phyloP scores from a whole-genome alignment of 2,797 vertebrate species.

The Esox lucius region DNA sequence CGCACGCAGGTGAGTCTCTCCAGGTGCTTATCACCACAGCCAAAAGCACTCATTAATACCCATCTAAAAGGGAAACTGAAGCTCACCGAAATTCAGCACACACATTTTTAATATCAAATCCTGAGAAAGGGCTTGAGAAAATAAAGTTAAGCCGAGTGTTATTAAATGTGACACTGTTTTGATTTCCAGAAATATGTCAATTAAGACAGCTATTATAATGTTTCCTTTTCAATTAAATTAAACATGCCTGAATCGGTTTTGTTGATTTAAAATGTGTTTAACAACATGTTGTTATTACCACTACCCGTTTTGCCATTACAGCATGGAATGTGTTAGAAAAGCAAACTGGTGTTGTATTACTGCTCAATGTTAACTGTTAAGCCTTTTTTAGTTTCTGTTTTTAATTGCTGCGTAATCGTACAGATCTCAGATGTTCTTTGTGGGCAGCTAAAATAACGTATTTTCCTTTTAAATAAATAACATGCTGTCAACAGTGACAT shows the following conservation, averaged over 20 bases:
- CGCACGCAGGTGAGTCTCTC: conserved; percentile 41
- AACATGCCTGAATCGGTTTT: neutral
- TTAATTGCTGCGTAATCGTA: conserved; percentile 40
- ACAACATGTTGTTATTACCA: conserved; percentile 9
- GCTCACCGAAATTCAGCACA: neutral
- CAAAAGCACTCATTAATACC: conserved; percentile 2
- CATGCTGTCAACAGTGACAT: neutral
- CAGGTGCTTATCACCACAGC: conserved; percentile 5
- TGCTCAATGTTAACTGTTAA: conserved; percentile 37
- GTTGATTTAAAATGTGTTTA: neutral
- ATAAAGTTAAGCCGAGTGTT: neutral
- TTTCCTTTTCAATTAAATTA: neutral
- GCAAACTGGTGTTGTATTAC: conserved; percentile 52
- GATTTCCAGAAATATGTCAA: neutral
- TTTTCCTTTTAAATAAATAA: conserved; percentile 32
- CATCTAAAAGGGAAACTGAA: neutral
- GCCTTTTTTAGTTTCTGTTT: conserved; percentile 55
- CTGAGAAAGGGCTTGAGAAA: neutral
- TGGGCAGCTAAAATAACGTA: conserved; percentile 39
- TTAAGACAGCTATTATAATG: neutral
- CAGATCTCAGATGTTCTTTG: conserved; percentile 27
- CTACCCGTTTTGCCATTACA: conserved; percentile 32
- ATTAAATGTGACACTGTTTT: neutral
- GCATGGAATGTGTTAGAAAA: conserved; percentile 43
- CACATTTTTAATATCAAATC: neutral